Evolutionary conservation across 2,888 invertebrate species (phyloP), one percentile per base, ranked within the genome.

Genomic region (Polyploca ridens): DNA sequence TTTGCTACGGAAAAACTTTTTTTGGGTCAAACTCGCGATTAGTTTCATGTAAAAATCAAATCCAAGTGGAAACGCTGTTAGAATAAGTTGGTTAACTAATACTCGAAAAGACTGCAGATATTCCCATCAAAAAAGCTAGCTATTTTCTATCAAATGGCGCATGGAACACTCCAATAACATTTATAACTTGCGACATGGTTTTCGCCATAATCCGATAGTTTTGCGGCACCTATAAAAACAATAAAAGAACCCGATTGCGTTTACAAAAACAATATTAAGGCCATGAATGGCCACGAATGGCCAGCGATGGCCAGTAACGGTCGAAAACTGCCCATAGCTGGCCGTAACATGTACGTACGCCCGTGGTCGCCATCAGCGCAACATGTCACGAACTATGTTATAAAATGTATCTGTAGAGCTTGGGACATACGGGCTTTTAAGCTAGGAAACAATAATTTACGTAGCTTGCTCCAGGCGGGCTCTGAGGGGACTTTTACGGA

Each of bases 341-440:
- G 68, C 70, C 67, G 70, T 79, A 77, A 78, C 78, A 73, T 66
- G 74, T 71, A 68, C 64, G 77, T 64, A 62, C 71, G 74, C 71
- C 27, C 66, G 58, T 64, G 69, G 64, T 72, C 66, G 69, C 75
- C 70, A 82, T 83, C 81, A 78, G 75, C 74, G 69, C 83, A 83
- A 82, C 83, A 81, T 84, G 83, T 81, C 84, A 81, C 80, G 72
- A 78, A 71, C 78, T 78, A 70, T 71, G 69, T 77, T 77, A 80
- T 82, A 81, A 79, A 81, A 77, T 78, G 73, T 74, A 19, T 27
- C 33, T 11, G 19, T 54, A 54, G 61, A 41, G 11, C 19, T 19
- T 41, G 19, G n/a, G n/a, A 61, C 61, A 61, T 27, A 61, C 13
- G 7, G 19, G 4, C 44, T 7, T 19, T 1, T 19, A 19, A n/a